Evolutionary conservation across 1,140 invertebrate genomes (phyloP), one percentile per base, ranked within the genome.

Genomic region (Drosophila mayri): DNA sequence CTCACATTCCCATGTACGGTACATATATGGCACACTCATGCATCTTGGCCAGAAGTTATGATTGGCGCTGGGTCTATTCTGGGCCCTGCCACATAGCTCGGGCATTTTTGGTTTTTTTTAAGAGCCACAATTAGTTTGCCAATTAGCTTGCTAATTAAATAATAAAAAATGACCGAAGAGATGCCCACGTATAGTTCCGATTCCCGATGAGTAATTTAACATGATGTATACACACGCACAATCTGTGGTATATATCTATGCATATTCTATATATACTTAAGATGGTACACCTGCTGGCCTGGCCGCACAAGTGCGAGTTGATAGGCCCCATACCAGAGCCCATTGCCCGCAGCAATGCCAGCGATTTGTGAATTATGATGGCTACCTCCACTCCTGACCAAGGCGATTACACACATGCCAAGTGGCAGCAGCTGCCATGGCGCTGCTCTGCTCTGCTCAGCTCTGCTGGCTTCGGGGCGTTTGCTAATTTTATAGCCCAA

Each of bases 141-240:
- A 90, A 90, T 90, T 90, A 90, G 85, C 81, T 85, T 81, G 81
- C 86, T 90, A 90, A 90, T 90, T 88, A 90, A 85, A 88, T 88
- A 88, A 88, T 88, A 90, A 88, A 88, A 79, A 79, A 85, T 70
- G 47, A 66, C 72, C 50, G 66, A 76, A 47, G 66, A 74, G 72
- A 74, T 72, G 44, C 46, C 59, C 62, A 68, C 58, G 64, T 59
- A 78, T 20, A 60, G 79, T 83, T 63, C 68, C 43, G 57, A 74
- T 41, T 41, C 57, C 60, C 76, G 79, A 88, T 87, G 83, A 87
- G 84, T 87, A 87, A 87, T 87, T 73, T 73, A 72, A 43, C 47
- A 78, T 74, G 46, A 38, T 62, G 58, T 74, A 58, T 28, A 59
- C 25, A 59, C 32, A 65, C 63, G 58, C 59, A 63, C 40, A 28